Conservation (phyloP, 2,888 invertebrate species). For the Troilus luridus region DNA sequence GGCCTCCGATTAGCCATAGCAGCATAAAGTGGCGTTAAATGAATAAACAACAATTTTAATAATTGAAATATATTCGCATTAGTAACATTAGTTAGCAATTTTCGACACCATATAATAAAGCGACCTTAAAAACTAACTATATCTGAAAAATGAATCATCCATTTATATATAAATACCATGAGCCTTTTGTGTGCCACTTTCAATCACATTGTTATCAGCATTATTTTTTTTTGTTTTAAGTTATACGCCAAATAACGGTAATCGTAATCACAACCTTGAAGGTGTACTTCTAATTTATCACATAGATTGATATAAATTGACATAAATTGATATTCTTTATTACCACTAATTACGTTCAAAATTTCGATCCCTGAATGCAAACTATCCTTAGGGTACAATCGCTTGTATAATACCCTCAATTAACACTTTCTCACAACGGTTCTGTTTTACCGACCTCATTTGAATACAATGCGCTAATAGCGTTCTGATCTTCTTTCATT, state of each 20-base stretch:
- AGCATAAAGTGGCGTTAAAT: too few relatives aligned
- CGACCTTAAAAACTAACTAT: too few relatives aligned
- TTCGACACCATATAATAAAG: too few relatives aligned
- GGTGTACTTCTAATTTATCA: not conserved
- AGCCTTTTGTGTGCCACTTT: not conserved
- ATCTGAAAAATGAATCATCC: too few relatives aligned
- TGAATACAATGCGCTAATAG: constrained; percentile 11
- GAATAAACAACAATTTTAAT: too few relatives aligned
- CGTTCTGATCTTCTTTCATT: not conserved
- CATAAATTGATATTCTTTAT: not conserved
- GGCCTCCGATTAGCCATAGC: too few relatives aligned
- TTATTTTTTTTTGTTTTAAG: not conserved
- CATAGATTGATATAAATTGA: too few relatives aligned
- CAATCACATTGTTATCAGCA: not conserved
- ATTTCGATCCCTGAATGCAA: not conserved
- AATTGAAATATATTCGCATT: too few relatives aligned
- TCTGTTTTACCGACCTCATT: not conserved
- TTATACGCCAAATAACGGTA: not conserved
- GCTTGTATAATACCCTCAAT: constrained; percentile 1
- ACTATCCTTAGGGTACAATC: not conserved
- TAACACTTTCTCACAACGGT: constrained; percentile 23
- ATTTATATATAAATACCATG: too few relatives aligned
- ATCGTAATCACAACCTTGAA: not conserved
- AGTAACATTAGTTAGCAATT: too few relatives aligned
- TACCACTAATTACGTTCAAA: not conserved